Conservation (phyloP, 2,888 invertebrate species). For the Tenthredo amoena region DNA sequence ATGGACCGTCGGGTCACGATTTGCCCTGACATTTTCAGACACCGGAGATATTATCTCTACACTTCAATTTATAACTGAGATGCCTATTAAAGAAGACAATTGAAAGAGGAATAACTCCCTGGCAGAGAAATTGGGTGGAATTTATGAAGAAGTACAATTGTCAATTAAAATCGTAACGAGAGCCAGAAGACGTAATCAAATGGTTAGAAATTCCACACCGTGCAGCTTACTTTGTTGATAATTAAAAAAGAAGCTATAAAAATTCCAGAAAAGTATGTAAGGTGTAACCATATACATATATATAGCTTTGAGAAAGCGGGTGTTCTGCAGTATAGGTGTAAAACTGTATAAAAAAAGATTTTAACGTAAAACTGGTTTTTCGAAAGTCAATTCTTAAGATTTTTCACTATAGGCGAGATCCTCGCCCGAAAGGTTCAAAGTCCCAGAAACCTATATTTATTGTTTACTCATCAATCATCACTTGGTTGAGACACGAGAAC, state of each 20-base stretch:
- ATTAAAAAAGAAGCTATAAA: not conserved
- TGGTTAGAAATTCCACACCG: too few species aligned
- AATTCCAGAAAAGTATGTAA: not conserved
- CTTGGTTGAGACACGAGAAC: constrained; percentile 28
- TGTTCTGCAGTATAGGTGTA: not conserved
- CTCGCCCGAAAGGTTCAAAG: constrained; percentile 1
- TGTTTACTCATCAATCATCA: constrained; percentile 49
- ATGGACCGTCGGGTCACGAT: not conserved
- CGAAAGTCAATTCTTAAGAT: constrained; percentile 35
- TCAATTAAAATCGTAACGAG: not conserved
- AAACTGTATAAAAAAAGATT: not conserved
- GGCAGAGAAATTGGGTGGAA: not conserved
- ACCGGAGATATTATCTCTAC: not conserved
- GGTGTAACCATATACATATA: not conserved
- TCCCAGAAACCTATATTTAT: constrained; percentile 49
- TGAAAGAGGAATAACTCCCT: not conserved
- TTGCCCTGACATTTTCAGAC: constrained; percentile 18
- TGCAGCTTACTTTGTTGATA: not conserved
- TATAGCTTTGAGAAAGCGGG: constrained; percentile 13
- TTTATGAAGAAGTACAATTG: not conserved
- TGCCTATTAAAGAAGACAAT: not conserved
- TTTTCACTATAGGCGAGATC: not conserved
- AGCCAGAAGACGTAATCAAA: too few species aligned
- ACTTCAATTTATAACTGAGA: not conserved
- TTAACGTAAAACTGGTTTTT: constrained; percentile 36